Percentiles rank a stretch among this genome's conserved stretches.
Evolutionary conservation across 2,888 invertebrate genomes (phyloP).

Genomic region (Dendrolimus houi): DNA sequence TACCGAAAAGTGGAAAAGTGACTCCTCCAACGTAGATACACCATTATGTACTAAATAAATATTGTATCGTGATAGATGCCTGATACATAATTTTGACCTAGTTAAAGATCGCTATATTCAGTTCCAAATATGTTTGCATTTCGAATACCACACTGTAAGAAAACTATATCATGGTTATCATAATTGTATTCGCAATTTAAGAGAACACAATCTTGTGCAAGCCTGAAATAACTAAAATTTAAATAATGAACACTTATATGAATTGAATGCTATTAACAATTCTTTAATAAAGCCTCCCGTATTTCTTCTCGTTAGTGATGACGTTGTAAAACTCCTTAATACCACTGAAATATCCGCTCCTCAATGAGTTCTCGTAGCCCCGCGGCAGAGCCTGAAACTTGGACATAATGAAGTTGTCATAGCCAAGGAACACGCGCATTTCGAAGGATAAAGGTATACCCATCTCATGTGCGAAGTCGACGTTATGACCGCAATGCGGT

Average conservation of each 20-base stretch:
- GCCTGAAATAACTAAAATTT: too few relatives aligned
- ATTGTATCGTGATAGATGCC: slow-evolving; percentile 61
- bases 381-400: slow-evolving; percentile 49
- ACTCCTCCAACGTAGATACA: slow-evolving; percentile 73
- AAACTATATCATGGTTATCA: too few relatives aligned
- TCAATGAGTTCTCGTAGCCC: slow-evolving; percentile 39
- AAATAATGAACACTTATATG: too few relatives aligned
- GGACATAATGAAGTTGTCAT: slow-evolving; percentile 34
- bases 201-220: too few relatives aligned
- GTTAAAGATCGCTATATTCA: slow-evolving; percentile 38
- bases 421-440: slow-evolving; percentile 54
- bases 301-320: slow-evolving; percentile 33
- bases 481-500: slow-evolving; percentile 52
- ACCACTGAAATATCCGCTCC: slow-evolving; percentile 48
- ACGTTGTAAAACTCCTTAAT: slow-evolving; percentile 48
- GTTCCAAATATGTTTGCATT: slow-evolving; percentile 15
- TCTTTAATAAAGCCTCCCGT: slow-evolving; percentile 14
- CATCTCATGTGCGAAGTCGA: slow-evolving; percentile 44
- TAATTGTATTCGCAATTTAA: too few relatives aligned
- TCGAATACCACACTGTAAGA: too few relatives aligned
- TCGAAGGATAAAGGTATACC: slow-evolving; percentile 41
- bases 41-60: slow-evolving; percentile 73
- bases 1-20: slow-evolving; percentile 73
- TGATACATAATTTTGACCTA: slow-evolving; percentile 56
- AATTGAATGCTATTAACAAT: too few relatives aligned